These are phyloP conservation scores for Callyntrura sp. DNA, from an alignment of 2,888 invertebrate species.

Conservation along the genomic window DNA sequence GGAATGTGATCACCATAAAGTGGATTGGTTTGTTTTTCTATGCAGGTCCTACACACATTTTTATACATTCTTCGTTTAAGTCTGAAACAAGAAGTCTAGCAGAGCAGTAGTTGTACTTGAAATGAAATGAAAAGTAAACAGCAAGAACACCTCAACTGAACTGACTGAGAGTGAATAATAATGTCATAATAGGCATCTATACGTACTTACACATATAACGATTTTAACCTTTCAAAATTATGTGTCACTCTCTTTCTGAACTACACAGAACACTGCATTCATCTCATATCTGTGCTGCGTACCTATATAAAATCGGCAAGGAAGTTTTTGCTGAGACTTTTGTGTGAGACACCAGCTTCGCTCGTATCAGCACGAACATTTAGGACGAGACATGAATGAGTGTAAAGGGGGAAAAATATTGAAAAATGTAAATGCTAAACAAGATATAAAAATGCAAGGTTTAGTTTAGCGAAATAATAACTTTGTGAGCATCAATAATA, in stretches of 20 bases:
- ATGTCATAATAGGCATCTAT: neutral
- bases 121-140: constrained; percentile 51
- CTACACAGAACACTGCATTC: neutral
- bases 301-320: constrained; percentile 11
- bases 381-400: neutral
- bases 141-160: neutral
- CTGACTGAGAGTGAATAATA: neutral
- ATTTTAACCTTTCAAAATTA: constrained; percentile 14
- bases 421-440: neutral
- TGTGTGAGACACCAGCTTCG: neutral
- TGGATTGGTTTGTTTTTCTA: neutral
- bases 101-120: constrained; percentile 26
- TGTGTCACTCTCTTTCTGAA: neutral
- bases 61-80: neutral
- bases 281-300: neutral
- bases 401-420: neutral
- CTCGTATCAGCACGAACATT: neutral
- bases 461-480: constrained; percentile 8
- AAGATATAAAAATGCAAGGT: constrained; percentile 25
- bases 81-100: constrained; percentile 13
- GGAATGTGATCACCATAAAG: neutral
- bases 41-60: neutral
- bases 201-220: neutral
- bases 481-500: too few relatives aligned
- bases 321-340: neutral